Base-by-base conservation (phyloP, 1,140 invertebrate species). In the Drosophila azteca region DNA sequence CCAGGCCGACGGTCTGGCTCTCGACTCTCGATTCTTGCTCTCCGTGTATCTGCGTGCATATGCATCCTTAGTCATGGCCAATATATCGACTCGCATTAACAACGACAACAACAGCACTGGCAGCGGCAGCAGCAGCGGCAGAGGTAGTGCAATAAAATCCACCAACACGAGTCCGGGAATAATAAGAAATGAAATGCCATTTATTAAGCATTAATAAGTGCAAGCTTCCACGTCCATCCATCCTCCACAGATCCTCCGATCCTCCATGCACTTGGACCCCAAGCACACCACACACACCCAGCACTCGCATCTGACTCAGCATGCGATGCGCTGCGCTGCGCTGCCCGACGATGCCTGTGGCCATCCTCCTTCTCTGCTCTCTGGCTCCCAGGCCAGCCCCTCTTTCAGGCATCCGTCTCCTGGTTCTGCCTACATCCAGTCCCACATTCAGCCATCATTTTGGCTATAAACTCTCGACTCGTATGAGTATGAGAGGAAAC, bases 171-270 rank as follows among this genome's bases (percentile, higher is more conserved):
- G 77, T 77, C 63, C 77, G 77, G 77, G 82, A 90, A 90, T 90
- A 90, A 90, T 90, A 87, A 90, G 84, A 90, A 90, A 90, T 90
- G 88, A 90, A 90, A 90, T 90, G 88, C 87, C 88, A 90, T 90
- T 90, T 90, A 90, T 90, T 90, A 90, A 90, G 87, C 88, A 90
- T 90, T 90, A 90, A 90, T 90, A 90, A 90, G 88, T 90, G 87
- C 88, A 81, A 90, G 75, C 72, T 54, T 71, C 76, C 83, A 84
- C 55, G 74, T 78, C 78, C 81, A 85, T 84, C 85, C 84, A 82
- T 73, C 79, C 79, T 29, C 54, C 44, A 26, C 24, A 26, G 24
- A 26, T 26, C 24, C 24, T 0, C 24, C 44, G 41, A 74, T 78
- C 82, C 77, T 63, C 68, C 55, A 59, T 79, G 53, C 75, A 82